Conservation (phyloP, 1,140 invertebrate genomes). For the Gryllus bimaculatus region DNA sequence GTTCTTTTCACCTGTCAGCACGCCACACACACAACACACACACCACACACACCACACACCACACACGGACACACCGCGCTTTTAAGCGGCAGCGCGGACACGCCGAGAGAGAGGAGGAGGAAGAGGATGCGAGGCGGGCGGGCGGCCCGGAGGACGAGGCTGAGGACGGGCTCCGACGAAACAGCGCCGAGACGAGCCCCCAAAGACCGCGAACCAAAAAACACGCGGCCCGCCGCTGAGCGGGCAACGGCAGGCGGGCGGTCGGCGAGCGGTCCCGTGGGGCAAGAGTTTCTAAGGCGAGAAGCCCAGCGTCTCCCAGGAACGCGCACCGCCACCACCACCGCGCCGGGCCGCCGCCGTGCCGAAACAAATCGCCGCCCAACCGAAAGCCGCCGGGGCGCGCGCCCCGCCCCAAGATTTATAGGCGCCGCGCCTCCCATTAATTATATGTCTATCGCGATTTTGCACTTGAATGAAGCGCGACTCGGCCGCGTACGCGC, state of each 20-base stretch:
- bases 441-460: slow-evolving; percentile 1
- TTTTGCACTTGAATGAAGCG: slow-evolving; percentile 1
- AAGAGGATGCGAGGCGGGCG: neutral
- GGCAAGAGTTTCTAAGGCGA: too few species aligned
- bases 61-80: neutral
- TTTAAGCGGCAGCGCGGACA: neutral
- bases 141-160: neutral
- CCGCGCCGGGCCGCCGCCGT: too few species aligned
- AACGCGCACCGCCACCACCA: neutral
- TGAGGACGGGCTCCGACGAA: neutral
- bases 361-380: neutral
- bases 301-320: neutral
- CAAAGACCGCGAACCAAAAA: too few species aligned
- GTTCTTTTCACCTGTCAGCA: neutral
- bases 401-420: neutral
- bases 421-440: neutral
- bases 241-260: too few species aligned
- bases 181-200: too few species aligned
- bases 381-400: too few species aligned
- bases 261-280: too few species aligned
- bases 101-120: neutral
- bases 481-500: neutral
- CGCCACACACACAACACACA: too few species aligned
- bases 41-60: neutral
- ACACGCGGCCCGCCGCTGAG: too few species aligned